Evolutionary conservation across 2,113 vertebrate species (phyloP), one percentile per base, ranked within the genome.

Genomic region (Marmota monax): DNA sequence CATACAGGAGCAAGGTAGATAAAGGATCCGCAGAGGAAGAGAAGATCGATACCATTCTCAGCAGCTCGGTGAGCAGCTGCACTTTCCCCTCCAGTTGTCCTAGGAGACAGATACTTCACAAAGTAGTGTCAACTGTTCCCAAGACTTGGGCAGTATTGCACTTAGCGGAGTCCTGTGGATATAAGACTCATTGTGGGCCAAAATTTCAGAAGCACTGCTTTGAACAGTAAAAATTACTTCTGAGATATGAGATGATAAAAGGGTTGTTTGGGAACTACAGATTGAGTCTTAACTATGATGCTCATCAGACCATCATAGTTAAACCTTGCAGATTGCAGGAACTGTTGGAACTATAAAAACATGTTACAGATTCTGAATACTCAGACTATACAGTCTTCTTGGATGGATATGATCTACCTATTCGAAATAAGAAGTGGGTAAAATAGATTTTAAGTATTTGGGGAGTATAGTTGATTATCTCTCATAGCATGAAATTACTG

Each of bases 41-140:
- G 89, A 99, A 99, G 98, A 99, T 99, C 17, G 97, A 99, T 1
- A 98, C 96, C 73, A 96, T 99, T 96, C 99, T 99, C 70, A 99
- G 22, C 94, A 99, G 99, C 95, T 23, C n/a, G 96, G 99, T 99
- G 98, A 99, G 84, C 0, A 0, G 42, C 39, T 76, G 0, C 7
- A 37, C 39, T 18, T 23, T 2, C 8, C 20, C 27, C 23, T 70
- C 2, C 17, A 9, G 29, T 22, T 27, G 25, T 32, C 63, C 76
- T 3, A 56, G 89, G 48, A 79, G 48, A 76, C 27, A 0, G 25
- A 48, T 58, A 18, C 25, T 70, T 86, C 63, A n/a, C 56, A 80
- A 23, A 84, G 51, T 17, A 72, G 8, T 7, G 2, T 17, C 42
- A 8, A 51, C 25, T 39, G 23, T 51, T 76, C 29, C 42, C 22